Evolutionary conservation across 2,888 invertebrate genomes (phyloP).

Genomic region (Halictus ligatus): DNA sequence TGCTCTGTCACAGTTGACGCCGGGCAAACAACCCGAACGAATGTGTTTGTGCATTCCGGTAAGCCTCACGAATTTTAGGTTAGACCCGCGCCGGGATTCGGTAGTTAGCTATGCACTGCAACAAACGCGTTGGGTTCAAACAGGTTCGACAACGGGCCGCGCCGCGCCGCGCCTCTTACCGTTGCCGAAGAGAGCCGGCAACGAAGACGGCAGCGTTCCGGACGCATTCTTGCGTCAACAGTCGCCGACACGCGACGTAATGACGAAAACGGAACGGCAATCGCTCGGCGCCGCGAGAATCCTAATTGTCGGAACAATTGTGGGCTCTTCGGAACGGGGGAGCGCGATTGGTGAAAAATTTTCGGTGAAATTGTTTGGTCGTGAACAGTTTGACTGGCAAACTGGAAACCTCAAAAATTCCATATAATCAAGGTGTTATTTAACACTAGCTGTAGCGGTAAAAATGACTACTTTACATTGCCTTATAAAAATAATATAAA

Average conservation of each 20-base stretch:
- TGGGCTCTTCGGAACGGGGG: neutral
- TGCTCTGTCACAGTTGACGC: slow-evolving; percentile 71
- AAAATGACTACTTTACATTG: too few species aligned
- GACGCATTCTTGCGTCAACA: slow-evolving; percentile 41
- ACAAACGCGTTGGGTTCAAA: slow-evolving; percentile 76
- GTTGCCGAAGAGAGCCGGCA: slow-evolving; percentile 73
- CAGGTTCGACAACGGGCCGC: slow-evolving; percentile 72
- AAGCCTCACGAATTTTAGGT: slow-evolving; percentile 53
- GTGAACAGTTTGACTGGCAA: too few species aligned
- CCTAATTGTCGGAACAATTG: neutral
- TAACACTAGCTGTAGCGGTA: too few species aligned
- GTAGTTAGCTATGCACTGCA: slow-evolving; percentile 44
- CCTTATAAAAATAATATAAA: too few species aligned
- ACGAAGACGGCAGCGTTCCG: slow-evolving; percentile 68
- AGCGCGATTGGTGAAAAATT: neutral
- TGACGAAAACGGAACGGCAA: neutral
- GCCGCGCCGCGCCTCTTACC: slow-evolving; percentile 80
- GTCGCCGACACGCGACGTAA: neutral
- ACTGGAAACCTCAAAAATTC: too few species aligned
- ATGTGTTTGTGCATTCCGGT: slow-evolving; percentile 65
- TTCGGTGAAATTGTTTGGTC: neutral
- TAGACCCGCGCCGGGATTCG: slow-evolving; percentile 37
- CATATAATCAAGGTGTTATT: too few species aligned
- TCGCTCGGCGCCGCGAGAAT: neutral
- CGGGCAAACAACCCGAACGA: slow-evolving; percentile 56